These are phyloP conservation scores for Diadumene lineata DNA, from an alignment of 92 coral and sea anemone genomes.

Conservation along the genomic window DNA sequence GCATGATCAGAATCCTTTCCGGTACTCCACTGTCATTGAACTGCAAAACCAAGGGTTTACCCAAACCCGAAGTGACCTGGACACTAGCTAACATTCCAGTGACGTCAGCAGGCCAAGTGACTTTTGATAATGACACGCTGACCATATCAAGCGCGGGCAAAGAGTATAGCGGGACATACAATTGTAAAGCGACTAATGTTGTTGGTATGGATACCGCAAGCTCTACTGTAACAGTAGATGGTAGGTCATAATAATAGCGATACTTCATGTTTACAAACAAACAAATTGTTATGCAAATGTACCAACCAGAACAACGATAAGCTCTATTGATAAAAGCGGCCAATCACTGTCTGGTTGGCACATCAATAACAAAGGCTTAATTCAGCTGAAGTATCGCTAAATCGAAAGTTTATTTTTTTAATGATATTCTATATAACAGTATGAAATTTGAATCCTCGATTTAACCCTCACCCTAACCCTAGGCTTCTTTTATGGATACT, in stretches of 20 bases:
- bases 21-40: conserved; percentile 51
- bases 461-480: too few relatives aligned
- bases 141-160: conserved; percentile 22
- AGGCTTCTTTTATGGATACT: too few relatives aligned
- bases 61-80: conserved; percentile 64
- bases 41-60: conserved; percentile 63
- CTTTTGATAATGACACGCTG: conserved; percentile 52
- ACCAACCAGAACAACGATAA: too few relatives aligned
- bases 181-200: conserved; percentile 50
- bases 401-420: too few relatives aligned
- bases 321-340: too few relatives aligned
- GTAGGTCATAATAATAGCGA: conserved; percentile 12
- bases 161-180: conserved; percentile 38
- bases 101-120: conserved; percentile 41
- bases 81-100: conserved; percentile 44
- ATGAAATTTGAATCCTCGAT: too few relatives aligned
- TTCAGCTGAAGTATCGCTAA: too few relatives aligned
- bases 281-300: too few relatives aligned
- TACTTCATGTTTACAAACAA: too few relatives aligned
- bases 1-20: conserved; percentile 55
- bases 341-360: too few relatives aligned
- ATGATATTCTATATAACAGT: too few relatives aligned
- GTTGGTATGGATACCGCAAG: conserved; percentile 61
- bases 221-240: conserved; percentile 30
- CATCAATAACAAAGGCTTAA: not conserved